Conservation (phyloP, 2,113 vertebrate genomes). For the Tragelaphus imberbis region DNA sequence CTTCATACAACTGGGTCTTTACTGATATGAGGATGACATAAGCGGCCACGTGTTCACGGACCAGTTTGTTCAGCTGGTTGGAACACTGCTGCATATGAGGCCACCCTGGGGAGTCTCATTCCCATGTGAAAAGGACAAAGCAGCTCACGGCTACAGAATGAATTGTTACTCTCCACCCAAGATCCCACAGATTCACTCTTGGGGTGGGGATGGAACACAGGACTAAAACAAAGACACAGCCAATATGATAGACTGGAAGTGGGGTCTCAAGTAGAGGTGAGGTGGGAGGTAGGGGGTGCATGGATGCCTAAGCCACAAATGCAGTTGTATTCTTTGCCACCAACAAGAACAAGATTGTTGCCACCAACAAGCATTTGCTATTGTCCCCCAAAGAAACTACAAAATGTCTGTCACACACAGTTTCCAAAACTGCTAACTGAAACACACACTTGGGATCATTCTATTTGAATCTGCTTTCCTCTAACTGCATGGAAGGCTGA, state of each 20-base stretch:
- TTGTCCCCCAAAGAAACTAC: not conserved
- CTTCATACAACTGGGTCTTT: not conserved
- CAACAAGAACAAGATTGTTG: not conserved
- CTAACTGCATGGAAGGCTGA: not conserved
- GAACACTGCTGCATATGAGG: not conserved
- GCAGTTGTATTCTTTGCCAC: not conserved
- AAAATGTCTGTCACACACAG: not conserved
- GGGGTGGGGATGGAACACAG: too few relatives aligned
- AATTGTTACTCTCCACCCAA: not conserved
- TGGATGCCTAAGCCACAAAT: not conserved
- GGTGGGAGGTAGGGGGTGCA: not conserved
- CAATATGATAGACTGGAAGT: rapidly evolving
- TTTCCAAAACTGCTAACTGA: not conserved
- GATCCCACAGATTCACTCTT: not conserved
- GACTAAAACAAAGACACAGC: not conserved
- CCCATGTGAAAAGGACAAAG: not conserved
- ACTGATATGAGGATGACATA: not conserved
- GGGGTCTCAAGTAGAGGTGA: not conserved
- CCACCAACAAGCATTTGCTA: not conserved
- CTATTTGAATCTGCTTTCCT: not conserved
- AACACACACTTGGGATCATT: not conserved
- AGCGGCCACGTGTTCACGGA: not conserved
- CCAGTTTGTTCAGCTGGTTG: not conserved
- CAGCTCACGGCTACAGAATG: not conserved
- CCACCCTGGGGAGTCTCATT: not conserved